Percentiles rank a stretch among this genome's conserved stretches.
Evolutionary conservation across 2,797 vertebrate species (phyloP).

Genomic region (Stomatorhinus walkeri): DNA sequence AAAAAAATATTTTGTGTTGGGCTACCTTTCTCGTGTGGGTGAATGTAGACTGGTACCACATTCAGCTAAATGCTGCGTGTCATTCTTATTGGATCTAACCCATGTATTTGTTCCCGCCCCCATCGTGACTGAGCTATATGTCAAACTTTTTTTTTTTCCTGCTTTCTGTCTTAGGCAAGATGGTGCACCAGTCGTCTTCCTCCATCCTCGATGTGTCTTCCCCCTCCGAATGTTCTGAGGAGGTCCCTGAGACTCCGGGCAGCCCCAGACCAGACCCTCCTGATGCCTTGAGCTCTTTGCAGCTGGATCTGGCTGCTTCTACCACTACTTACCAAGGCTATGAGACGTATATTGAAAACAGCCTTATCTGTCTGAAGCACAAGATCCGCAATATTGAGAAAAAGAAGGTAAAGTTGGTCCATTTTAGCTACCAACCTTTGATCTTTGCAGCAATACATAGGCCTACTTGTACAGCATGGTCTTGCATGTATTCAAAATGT

Average conservation of each 20-base stretch:
- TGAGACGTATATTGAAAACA: constrained; percentile 86
- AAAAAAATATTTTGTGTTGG: neutral
- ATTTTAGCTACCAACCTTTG: neutral
- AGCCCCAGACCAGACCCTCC: constrained; percentile 43
- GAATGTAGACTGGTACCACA: neutral
- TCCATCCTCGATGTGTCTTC: constrained; percentile 49
- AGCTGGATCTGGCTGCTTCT: constrained; percentile 50
- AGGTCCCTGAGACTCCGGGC: constrained; percentile 47
- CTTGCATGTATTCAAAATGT: neutral
- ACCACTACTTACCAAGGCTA: constrained; percentile 71
- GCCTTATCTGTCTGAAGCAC: constrained; percentile 90
- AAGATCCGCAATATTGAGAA: constrained; percentile 97
- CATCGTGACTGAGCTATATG: neutral
- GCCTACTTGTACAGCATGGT: neutral
- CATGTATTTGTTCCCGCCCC: neutral
- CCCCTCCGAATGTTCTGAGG: constrained; percentile 50
- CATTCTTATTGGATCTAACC: neutral
- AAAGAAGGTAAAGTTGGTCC: constrained; percentile 73
- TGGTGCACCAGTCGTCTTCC: constrained; percentile 79
- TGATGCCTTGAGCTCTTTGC: constrained; percentile 42
- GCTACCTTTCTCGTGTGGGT: neutral
- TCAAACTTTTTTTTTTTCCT: too few species aligned
- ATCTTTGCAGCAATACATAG: neutral
- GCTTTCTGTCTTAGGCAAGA: constrained; percentile 27
- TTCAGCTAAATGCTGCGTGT: neutral